Conservation (phyloP, 2,113 vertebrate genomes). For the Haplochromis vanheusdeni region DNA sequence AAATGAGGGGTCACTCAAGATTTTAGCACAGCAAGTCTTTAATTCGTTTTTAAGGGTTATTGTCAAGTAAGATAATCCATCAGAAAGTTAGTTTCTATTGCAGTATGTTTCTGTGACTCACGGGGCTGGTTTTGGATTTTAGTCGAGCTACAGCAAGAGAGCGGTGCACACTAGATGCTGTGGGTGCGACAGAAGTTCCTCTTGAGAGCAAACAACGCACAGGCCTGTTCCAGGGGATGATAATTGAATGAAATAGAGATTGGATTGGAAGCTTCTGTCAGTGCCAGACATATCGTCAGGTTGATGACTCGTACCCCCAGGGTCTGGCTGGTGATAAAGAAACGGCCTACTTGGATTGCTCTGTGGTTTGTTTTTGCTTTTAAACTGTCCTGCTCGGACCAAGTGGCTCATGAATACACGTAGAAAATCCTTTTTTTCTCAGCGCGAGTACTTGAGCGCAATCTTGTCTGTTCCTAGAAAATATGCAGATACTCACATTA, state of each 20-base stretch:
- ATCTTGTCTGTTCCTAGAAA: neutral
- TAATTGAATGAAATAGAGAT: constrained; percentile 68
- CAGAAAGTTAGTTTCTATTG: neutral
- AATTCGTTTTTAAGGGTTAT: neutral
- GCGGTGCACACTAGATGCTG: neutral
- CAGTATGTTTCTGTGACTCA: constrained; percentile 3
- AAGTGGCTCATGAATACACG: neutral
- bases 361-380: constrained; percentile 16
- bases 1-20: neutral
- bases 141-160: neutral
- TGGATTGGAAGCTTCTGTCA: constrained; percentile 59
- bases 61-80: neutral
- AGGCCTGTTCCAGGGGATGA: constrained; percentile 48
- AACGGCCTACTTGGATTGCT: constrained; percentile 13
- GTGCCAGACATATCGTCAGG: constrained; percentile 55
- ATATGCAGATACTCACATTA: neutral
- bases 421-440: neutral
- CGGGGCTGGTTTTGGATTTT: neutral
- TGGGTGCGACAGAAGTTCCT: constrained; percentile 30
- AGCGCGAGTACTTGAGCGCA: neutral
- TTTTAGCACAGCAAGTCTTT: neutral
- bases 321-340: constrained; percentile 29
- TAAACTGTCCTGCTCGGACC: constrained; percentile 2
- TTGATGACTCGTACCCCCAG: constrained; percentile 39
- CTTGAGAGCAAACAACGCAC: constrained; percentile 34